Evolutionary conservation across 1,140 invertebrate genomes (phyloP).

Genomic region (Monomorium pharaonis): DNA sequence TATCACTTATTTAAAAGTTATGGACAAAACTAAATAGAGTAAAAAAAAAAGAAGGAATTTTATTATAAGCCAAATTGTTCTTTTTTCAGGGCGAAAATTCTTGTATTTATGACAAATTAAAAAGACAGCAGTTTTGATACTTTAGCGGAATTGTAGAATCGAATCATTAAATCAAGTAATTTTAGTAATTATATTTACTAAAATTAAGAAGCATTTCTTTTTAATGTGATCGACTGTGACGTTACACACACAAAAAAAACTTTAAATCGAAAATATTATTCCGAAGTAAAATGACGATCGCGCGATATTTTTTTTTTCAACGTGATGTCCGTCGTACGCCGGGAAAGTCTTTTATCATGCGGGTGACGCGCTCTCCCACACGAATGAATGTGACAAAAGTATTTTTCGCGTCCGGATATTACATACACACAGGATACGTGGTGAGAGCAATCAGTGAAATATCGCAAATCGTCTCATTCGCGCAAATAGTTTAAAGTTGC

Average conservation of each 20-base stretch:
- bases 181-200: too few relatives aligned
- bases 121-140: too few relatives aligned
- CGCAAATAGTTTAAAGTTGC: constrained; percentile 1
- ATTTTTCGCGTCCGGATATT: not conserved
- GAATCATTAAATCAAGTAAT: too few relatives aligned
- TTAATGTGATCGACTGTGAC: not conserved
- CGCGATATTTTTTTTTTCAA: not conserved
- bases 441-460: constrained; percentile 17
- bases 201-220: too few relatives aligned
- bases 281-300: not conserved
- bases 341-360: not conserved
- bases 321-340: not conserved
- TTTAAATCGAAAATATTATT: constrained; percentile 35
- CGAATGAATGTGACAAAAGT: not conserved
- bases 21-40: too few relatives aligned
- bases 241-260: not conserved
- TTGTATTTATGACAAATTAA: too few relatives aligned
- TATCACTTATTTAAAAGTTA: too few relatives aligned
- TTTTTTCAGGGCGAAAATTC: too few relatives aligned
- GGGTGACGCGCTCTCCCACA: not conserved
- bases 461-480: not conserved
- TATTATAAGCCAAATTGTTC: too few relatives aligned
- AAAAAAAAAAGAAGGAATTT: too few relatives aligned
- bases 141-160: too few relatives aligned
- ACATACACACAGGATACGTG: not conserved